A percentile compares a stretch with the other conserved stretches of the same genome.
phyloP scores from a whole-genome alignment of 35 echinoderm and acorn worm species.

The Ophiothrix spiculata region DNA sequence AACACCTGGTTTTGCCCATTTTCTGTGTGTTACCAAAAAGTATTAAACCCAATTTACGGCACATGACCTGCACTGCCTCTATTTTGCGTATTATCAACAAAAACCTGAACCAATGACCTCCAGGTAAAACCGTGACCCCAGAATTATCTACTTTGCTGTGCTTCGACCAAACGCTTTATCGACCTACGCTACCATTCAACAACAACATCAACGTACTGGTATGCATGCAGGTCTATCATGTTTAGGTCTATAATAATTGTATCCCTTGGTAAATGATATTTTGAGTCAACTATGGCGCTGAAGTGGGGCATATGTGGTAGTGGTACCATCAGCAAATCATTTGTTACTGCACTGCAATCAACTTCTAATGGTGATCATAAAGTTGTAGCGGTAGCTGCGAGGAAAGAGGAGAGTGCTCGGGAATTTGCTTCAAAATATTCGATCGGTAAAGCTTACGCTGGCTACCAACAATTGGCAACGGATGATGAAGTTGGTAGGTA shows the following conservation, averaged over 20 bases:
- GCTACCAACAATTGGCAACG: neutral
- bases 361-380: neutral
- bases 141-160: no score
- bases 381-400: neutral
- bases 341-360: neutral
- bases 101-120: no score
- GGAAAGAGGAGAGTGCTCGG: neutral
- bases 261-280: neutral
- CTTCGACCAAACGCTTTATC: no score
- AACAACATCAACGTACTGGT: no score
- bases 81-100: no score
- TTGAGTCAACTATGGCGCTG: neutral
- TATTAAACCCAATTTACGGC: no score
- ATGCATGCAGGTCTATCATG: no score
- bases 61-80: no score
- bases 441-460: neutral
- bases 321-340: neutral
- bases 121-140: no score
- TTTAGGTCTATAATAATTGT: neutral
- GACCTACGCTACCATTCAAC: no score
- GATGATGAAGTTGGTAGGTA: neutral
- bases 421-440: neutral
- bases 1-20: no score
- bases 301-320: constrained; percentile 4
- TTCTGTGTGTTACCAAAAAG: no score